These are phyloP conservation scores for Nomada ferruginata DNA, from an alignment of 2,888 invertebrate genomes.

Conservation along the genomic window DNA sequence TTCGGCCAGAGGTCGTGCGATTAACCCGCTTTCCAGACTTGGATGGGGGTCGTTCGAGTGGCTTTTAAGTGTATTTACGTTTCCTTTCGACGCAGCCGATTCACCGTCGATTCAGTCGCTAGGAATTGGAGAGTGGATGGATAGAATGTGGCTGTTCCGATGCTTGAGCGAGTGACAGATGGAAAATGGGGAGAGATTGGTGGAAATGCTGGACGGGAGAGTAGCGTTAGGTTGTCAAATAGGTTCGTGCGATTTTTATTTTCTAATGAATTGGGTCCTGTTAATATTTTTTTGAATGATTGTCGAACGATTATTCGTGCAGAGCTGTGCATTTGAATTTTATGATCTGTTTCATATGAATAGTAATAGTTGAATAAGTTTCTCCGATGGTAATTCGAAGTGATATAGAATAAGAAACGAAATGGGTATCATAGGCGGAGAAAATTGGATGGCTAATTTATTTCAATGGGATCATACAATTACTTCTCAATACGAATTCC, in stretches of 20 bases:
- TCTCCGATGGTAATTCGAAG: not conserved
- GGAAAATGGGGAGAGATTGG: not conserved
- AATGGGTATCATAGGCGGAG: not conserved
- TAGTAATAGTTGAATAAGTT: no score
- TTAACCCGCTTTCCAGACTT: conserved; percentile 24
- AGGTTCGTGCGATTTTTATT: no score
- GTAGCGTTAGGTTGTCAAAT: no score
- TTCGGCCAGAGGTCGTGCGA: conserved; percentile 10
- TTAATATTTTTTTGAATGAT: no score
- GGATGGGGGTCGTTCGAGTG: not conserved
- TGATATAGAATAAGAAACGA: not conserved
- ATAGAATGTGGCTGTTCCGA: not conserved
- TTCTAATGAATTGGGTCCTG: no score
- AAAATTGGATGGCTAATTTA: conserved; percentile 14
- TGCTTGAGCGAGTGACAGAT: not conserved
- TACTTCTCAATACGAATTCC: not conserved
- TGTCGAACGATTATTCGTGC: no score
- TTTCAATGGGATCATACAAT: conserved; percentile 11
- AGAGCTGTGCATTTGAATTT: no score
- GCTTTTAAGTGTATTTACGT: conserved; percentile 40
- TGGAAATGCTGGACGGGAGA: not conserved
- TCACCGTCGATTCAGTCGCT: conserved; percentile 6
- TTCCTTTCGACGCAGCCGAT: conserved; percentile 34
- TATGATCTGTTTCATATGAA: no score
- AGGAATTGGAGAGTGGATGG: not conserved